phyloP scores from a whole-genome alignment of 2,888 invertebrate species.

The Mechanitis messenoides region DNA sequence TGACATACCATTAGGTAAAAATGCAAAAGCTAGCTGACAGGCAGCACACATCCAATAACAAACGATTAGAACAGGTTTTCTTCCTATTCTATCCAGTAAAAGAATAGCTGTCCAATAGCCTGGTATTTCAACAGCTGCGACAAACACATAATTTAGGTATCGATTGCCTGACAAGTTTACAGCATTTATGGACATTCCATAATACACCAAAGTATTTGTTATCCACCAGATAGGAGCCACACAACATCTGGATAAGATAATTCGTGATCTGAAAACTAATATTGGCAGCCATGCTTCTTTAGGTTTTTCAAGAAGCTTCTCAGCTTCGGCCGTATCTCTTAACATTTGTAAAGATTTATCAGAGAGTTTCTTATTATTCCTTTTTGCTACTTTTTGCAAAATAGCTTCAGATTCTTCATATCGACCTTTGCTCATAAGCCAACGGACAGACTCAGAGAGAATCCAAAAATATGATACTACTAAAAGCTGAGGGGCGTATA shows the following conservation, averaged over 20 bases:
- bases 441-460: slow-evolving; percentile 85
- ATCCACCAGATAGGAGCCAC: slow-evolving; percentile 80
- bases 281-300: slow-evolving; percentile 56
- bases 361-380: slow-evolving; percentile 77
- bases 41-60: slow-evolving; percentile 79
- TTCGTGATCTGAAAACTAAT: slow-evolving; percentile 49
- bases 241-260: slow-evolving; percentile 49
- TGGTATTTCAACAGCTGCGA: slow-evolving; percentile 82
- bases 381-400: slow-evolving; percentile 78
- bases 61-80: slow-evolving; percentile 78
- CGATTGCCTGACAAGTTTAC: slow-evolving; percentile 80
- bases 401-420: slow-evolving; percentile 80
- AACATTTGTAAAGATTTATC: slow-evolving; percentile 70
- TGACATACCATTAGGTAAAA: slow-evolving; percentile 70
- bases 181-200: slow-evolving; percentile 82
- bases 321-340: slow-evolving; percentile 52
- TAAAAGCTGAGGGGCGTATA: slow-evolving; percentile 83
- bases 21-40: slow-evolving; percentile 78
- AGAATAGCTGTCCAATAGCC: slow-evolving; percentile 81
- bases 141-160: slow-evolving; percentile 81
- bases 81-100: slow-evolving; percentile 78
- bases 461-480: slow-evolving; percentile 83
- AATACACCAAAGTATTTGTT: slow-evolving; percentile 82
- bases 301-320: slow-evolving; percentile 45
- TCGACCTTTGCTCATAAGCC: slow-evolving; percentile 84